Conservation (phyloP, 2,797 vertebrate species). For the Poeciliopsis paucimaculata region DNA sequence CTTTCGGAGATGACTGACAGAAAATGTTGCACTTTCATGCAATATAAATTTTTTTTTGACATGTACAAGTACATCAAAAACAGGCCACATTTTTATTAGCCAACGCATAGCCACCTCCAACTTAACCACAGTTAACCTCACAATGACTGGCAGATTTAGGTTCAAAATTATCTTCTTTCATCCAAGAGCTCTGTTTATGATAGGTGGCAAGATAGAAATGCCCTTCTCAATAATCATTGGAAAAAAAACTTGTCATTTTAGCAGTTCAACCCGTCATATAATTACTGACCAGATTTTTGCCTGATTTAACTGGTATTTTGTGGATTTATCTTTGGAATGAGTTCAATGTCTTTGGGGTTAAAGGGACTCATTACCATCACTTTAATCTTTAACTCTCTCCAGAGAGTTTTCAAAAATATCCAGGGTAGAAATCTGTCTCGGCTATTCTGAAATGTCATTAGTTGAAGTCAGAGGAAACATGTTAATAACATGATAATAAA, state of each 20-base stretch:
- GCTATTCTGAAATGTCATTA: not conserved
- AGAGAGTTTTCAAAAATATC: not conserved
- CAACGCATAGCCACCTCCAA: too few species aligned
- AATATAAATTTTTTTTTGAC: too few species aligned
- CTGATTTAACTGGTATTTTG: not conserved
- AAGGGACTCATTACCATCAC: not conserved
- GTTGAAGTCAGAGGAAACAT: not conserved
- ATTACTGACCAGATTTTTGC: not conserved
- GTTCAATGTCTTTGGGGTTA: not conserved
- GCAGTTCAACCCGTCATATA: not conserved
- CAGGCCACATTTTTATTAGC: too few species aligned
- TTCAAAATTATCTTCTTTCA: not conserved
- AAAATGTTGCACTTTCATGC: too few species aligned
- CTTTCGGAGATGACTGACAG: too few species aligned
- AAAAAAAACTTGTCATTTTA: not conserved
- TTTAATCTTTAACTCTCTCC: not conserved
- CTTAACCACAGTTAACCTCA: not conserved
- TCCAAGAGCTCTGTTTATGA: not conserved
- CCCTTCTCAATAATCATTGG: not conserved
- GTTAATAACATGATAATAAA: not conserved
- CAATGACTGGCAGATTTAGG: not conserved
- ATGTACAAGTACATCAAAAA: not conserved
- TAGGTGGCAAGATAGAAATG: not conserved
- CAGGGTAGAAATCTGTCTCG: not conserved
- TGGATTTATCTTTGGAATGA: not conserved